Conservation (phyloP, 2,888 invertebrate genomes). For the Harmothoe impar region DNA sequence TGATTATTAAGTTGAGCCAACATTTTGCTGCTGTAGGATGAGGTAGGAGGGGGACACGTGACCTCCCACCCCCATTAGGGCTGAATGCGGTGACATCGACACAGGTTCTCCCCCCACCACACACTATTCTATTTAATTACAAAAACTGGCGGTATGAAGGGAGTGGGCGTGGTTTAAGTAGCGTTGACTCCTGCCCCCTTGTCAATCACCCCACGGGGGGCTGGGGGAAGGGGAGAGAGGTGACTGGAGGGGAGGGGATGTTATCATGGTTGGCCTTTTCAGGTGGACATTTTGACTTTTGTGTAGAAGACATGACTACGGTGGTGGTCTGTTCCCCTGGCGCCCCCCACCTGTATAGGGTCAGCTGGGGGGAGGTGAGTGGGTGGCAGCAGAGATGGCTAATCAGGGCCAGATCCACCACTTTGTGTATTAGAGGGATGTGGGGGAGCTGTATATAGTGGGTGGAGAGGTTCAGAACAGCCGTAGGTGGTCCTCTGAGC, state of each 20-base stretch:
- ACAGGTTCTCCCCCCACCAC: conserved; percentile 3
- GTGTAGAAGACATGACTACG: background rate
- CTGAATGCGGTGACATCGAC: background rate
- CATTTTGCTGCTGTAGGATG: too few species aligned
- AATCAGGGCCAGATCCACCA: too few species aligned
- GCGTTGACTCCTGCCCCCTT: background rate
- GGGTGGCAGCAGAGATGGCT: too few species aligned
- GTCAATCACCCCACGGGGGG: conserved; percentile 35
- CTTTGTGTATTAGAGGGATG: too few species aligned
- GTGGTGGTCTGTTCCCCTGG: background rate
- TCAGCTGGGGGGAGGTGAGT: too few species aligned
- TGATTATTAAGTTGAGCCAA: too few species aligned
- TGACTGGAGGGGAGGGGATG: background rate
- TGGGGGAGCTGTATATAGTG: too few species aligned
- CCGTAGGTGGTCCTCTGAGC: too few species aligned
- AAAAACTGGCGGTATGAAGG: background rate
- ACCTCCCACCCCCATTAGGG: background rate
- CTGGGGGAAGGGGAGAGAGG: background rate
- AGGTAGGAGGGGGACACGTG: background rate
- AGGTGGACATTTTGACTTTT: background rate
- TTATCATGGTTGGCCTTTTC: background rate
- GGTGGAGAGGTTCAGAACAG: too few species aligned
- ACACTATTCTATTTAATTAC: conserved; percentile 22
- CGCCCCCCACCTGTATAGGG: background rate
- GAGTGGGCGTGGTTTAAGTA: conserved; percentile 39